A percentile compares a stretch with the other conserved stretches of the same genome.
Evolutionary conservation across 1,140 invertebrate genomes (phyloP).

Genomic region (Andrena cerasifolii): DNA sequence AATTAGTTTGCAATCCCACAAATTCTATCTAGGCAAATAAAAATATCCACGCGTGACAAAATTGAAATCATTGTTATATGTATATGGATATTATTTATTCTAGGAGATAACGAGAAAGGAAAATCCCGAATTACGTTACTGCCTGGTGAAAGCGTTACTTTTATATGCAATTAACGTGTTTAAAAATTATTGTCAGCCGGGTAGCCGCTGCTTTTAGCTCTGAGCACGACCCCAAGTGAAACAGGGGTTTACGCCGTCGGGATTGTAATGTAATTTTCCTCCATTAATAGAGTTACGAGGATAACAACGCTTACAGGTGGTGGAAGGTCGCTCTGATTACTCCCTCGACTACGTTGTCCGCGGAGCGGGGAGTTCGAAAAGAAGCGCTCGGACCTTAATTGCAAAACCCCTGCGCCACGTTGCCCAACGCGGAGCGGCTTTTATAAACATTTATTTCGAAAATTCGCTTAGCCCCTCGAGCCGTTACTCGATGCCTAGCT

Average conservation of each 20-base stretch:
- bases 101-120: no score
- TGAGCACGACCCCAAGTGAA: neutral
- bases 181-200: slow-evolving; percentile 18
- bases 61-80: no score
- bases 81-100: no score
- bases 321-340: neutral
- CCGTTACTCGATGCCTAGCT: no score
- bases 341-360: no score
- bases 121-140: no score
- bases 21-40: no score
- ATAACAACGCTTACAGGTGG: slow-evolving; percentile 4
- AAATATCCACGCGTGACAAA: no score
- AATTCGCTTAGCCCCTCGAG: no score
- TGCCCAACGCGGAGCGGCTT: neutral
- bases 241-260: neutral
- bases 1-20: no score
- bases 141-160: neutral
- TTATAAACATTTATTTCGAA: neutral
- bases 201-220: neutral
- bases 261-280: slow-evolving; percentile 20
- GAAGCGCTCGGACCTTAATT: no score
- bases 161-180: neutral
- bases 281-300: neutral
- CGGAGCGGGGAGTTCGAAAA: neutral
- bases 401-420: no score